Conservation (phyloP, 2,888 invertebrate genomes). For the Drosophila hamatofila region DNA sequence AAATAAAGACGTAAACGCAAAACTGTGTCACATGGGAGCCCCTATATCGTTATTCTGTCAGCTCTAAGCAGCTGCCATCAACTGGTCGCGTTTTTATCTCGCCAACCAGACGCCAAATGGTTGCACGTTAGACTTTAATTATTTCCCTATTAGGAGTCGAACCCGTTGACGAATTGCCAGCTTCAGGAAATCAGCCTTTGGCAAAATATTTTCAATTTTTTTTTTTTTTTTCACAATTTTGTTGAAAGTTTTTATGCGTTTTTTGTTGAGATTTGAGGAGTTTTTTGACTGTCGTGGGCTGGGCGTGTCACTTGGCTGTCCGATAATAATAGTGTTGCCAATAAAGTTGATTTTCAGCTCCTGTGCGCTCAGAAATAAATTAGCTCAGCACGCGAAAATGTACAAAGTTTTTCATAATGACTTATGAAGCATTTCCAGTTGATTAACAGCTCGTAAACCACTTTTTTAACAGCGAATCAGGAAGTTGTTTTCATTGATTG, state of each 20-base stretch:
- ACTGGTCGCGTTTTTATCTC: slow-evolving; percentile 1
- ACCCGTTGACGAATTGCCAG: slow-evolving; percentile 55
- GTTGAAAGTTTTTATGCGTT: neutral
- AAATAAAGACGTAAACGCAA: neutral
- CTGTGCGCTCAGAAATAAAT: slow-evolving; percentile 10
- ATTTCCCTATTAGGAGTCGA: slow-evolving; percentile 59
- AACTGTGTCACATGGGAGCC: slow-evolving; percentile 8
- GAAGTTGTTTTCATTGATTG: neutral
- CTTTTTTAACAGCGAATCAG: neutral
- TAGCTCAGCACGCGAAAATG: neutral
- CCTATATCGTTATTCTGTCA: slow-evolving; percentile 8
- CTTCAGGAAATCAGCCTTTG: slow-evolving; percentile 30
- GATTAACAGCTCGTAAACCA: slow-evolving; percentile 1
- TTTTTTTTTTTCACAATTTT: neutral
- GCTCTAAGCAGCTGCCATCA: neutral
- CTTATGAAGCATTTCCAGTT: slow-evolving; percentile 14
- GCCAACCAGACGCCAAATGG: slow-evolving; percentile 11
- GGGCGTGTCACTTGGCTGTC: slow-evolving; percentile 14
- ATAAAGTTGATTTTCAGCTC: slow-evolving; percentile 19
- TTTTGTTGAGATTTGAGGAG: neutral
- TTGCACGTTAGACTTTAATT: slow-evolving; percentile 46
- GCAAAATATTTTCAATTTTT: slow-evolving; percentile 3
- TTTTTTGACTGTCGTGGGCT: slow-evolving; percentile 16
- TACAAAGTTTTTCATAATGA: neutral
- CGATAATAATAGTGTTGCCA: slow-evolving; percentile 13